Percentiles rank a stretch among this genome's conserved stretches.
Evolutionary conservation across 2,113 vertebrate genomes (phyloP).

Genomic region (Pipra filicauda): DNA sequence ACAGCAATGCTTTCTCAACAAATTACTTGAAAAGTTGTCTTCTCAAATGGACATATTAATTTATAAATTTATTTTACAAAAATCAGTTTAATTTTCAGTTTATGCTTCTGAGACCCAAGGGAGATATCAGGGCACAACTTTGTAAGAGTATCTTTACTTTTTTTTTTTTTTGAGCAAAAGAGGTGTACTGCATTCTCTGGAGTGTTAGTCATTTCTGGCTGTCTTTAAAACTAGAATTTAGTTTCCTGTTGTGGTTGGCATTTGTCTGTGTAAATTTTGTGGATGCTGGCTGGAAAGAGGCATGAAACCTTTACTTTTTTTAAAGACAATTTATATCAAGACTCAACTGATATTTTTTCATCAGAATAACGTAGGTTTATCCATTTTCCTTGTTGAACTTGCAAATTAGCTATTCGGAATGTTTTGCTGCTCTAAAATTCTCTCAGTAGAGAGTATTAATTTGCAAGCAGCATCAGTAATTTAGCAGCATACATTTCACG

Average conservation of each 20-base stretch:
- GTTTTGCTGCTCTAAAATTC: slow-evolving; percentile 54
- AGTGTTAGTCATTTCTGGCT: background rate
- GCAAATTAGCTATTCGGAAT: slow-evolving; percentile 23
- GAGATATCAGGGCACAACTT: background rate
- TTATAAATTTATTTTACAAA: background rate
- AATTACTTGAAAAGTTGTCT: background rate
- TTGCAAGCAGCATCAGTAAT: slow-evolving; percentile 54
- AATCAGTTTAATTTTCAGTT: background rate
- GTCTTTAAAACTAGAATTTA: background rate
- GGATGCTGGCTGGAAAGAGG: background rate
- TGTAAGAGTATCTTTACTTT: background rate
- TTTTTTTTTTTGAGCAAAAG: background rate
- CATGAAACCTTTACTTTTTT: background rate
- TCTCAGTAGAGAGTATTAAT: slow-evolving; percentile 53
- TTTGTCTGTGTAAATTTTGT: background rate
- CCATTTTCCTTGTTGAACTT: slow-evolving; percentile 23
- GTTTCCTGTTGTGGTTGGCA: background rate
- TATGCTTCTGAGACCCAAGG: background rate
- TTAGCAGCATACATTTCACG: slow-evolving; percentile 62
- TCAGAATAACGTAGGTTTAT: background rate
- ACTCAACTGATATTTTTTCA: background rate
- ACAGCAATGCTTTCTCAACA: background rate
- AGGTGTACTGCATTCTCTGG: fast-evolving
- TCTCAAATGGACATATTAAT: background rate
- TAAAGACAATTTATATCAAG: background rate